Evolutionary conservation across 2,113 vertebrate genomes (phyloP), one percentile per base, ranked within the genome.

Genomic region (Ptilonorhynchus violaceus): DNA sequence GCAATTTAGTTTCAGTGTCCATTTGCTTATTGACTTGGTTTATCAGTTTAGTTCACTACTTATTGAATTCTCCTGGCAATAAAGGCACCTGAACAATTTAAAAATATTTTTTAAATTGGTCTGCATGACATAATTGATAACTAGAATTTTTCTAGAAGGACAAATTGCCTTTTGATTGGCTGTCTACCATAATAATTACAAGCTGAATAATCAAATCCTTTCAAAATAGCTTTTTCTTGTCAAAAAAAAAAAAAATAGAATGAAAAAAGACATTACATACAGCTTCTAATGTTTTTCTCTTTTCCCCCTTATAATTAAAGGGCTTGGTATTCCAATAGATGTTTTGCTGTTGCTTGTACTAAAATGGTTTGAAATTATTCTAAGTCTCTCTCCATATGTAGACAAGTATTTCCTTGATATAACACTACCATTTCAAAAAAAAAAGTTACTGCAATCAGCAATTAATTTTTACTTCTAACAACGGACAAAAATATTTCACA

Each of bases 81-180:
- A 92, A 89, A 85, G 63, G 52, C 25, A 88, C 72, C 46, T 67
- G 78, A 96, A 96, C 64, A 93, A 70, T 41, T 93, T 91, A 9
- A 59, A 89, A 93, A 74, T 89, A 88, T 84, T 90, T 87, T 93
- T 88, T 44, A 17, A 68, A 59, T 79, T 49, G 58, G 85, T 87
- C 55, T 64, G 16, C 50, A 64, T 66, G 59, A 74, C 73, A 96
- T 58, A 95, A 92, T 78, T 97, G 86, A 96, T 95, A 97, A 93
- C 58, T 79, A 86, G 72, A 60, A 94, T 66, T 96, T 93, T 78
- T 93, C 89, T 85, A 85, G 90, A 97, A 97, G 87, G 88, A 93
- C 22, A 97, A 95, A 97, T 66, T 96, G 84, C 66, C 64, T 94
- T 97, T 95, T 94, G 90, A 95, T 95, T 95, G 64, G 79, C 68